These are phyloP conservation scores for Virgularia gustaviana DNA, from an alignment of 92 coral and sea anemone species.

Conservation along the genomic window DNA sequence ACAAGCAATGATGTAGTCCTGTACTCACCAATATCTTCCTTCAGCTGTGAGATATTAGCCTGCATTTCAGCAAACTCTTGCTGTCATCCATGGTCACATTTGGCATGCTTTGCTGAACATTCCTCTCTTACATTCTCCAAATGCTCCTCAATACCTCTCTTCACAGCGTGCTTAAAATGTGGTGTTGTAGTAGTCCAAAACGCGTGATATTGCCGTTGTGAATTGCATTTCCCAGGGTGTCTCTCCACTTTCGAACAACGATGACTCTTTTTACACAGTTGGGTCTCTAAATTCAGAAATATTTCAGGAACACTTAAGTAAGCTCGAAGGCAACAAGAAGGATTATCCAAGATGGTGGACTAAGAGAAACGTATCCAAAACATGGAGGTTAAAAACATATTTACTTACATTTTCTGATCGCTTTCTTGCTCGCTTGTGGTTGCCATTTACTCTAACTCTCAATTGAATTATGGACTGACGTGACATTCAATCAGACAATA, in stretches of 20 bases:
- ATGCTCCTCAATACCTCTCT: no score
- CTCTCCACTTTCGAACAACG: background rate
- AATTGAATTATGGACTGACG: no score
- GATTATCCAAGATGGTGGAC: slow-evolving; percentile 1
- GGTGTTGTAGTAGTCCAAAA: background rate
- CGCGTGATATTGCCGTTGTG: background rate
- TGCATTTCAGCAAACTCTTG: background rate
- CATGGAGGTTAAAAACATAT: no score
- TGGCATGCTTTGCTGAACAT: background rate
- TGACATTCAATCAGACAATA: no score
- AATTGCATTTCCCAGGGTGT: background rate
- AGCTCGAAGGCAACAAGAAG: background rate
- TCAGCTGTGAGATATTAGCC: no score
- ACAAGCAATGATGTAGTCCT: no score
- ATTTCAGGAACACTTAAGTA: background rate
- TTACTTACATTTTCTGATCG: no score
- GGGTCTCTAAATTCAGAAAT: background rate
- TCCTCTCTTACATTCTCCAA: no score
- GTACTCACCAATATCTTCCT: no score
- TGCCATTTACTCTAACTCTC: no score
- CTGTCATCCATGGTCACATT: background rate
- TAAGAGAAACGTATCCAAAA: no score
- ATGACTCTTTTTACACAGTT: background rate
- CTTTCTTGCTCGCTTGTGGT: no score
- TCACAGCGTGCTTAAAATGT: background rate